Percentiles rank a stretch among this genome's conserved stretches.
Evolutionary conservation across 92 coral and sea anemone genomes (phyloP).

Genomic region (Zoanthus sociatus): DNA sequence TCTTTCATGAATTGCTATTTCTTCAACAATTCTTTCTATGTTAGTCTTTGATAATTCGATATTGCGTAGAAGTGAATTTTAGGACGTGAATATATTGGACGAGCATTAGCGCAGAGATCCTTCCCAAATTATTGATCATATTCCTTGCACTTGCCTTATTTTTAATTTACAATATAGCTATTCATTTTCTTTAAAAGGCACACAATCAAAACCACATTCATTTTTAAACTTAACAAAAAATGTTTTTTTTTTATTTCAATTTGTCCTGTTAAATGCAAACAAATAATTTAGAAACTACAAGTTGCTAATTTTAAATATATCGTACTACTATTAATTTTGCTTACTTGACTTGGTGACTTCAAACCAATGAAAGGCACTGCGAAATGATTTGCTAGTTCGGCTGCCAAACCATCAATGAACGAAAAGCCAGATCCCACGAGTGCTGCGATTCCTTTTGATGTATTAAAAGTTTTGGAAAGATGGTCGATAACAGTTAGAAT

Average conservation of each 20-base stretch:
- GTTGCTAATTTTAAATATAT: neutral
- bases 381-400: conserved; percentile 38
- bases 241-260: neutral
- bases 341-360: conserved; percentile 29
- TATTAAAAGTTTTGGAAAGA: conserved; percentile 21
- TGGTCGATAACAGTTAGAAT: conserved; percentile 1
- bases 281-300: neutral
- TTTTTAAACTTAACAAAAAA: neutral
- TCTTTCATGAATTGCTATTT: neutral
- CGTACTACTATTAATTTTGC: neutral
- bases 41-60: neutral
- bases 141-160: neutral
- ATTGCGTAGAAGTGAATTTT: neutral
- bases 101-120: neutral
- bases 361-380: conserved; percentile 59
- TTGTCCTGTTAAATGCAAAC: neutral
- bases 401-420: conserved; percentile 52
- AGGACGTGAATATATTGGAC: neutral
- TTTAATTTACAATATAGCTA: conserved; percentile 2
- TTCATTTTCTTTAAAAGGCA: neutral
- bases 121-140: conserved; percentile 13
- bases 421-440: conserved; percentile 63
- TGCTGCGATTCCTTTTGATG: conserved; percentile 21
- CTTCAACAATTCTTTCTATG: neutral
- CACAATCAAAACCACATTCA: neutral